These are phyloP conservation scores for Sapajus apella DNA, from an alignment of 2,113 vertebrate genomes.

Conservation along the genomic window DNA sequence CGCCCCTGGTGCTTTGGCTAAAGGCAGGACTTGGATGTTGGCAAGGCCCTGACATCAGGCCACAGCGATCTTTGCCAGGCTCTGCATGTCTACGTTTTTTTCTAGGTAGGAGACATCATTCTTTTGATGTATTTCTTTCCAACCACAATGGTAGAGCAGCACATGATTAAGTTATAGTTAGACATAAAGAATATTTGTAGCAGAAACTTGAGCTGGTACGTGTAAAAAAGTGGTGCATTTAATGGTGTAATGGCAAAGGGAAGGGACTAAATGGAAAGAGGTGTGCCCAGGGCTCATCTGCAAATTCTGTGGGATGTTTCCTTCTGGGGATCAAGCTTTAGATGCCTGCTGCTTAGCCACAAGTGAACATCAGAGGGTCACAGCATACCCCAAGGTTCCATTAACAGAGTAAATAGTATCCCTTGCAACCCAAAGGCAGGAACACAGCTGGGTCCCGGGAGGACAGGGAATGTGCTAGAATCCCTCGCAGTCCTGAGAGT, in stretches of 20 bases:
- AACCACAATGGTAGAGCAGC: neutral
- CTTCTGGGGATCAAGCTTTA: neutral
- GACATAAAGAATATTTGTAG: neutral
- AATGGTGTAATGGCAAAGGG: neutral
- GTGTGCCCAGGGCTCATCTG: neutral
- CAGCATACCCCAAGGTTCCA: neutral
- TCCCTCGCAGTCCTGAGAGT: neutral
- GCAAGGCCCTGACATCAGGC: neutral
- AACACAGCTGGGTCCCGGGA: neutral
- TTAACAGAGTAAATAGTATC: neutral
- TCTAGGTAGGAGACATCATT: neutral
- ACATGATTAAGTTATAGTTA: neutral
- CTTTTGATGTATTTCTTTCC: neutral
- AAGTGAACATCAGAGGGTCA: neutral
- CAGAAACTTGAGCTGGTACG: neutral
- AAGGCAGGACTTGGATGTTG: neutral
- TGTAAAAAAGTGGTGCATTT: neutral
- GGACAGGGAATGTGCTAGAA: neutral
- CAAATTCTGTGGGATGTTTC: neutral
- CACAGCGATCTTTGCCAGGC: neutral
- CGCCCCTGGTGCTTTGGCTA: neutral
- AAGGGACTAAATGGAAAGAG: neutral
- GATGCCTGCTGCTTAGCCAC: neutral
- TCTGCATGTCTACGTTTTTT: neutral
- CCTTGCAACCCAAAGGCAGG: neutral